Evolutionary conservation across 53 echinoderm and acorn worm genomes (phyloP), one percentile per base, ranked within the genome.

Genomic region (Patiria pectinifera): DNA sequence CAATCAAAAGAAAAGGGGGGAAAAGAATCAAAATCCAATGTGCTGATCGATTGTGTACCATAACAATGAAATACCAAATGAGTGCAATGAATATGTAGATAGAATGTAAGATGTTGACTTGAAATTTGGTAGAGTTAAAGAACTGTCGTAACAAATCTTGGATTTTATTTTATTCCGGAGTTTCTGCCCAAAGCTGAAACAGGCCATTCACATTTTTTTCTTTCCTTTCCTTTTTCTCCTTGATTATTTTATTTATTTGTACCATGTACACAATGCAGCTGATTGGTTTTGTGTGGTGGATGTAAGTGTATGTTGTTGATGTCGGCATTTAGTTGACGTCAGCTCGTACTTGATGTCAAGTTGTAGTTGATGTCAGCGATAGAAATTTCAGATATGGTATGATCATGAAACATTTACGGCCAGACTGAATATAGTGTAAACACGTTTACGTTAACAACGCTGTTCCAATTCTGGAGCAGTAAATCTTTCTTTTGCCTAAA

Each of bases 11-110:
- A 35, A 35, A 6, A 53, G 53, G 53, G 6, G 6, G 8, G 2
- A 53, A 53, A 53, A 6, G 2, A 53, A 6, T 53, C 8, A 53
- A 53, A 53, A 53, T 53, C 25, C 22, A 45, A 14, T 12, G 47
- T 47, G 46, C 2, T 46, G 48, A 46, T 13, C 6, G 46, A 47
- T 46, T 14, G 45, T 45, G 15, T 79, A 79, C 47, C 24, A 18
- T 79, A 47, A 12, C 90, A 66, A 66, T 90, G 48, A 90, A 90
- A 81, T 90, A 90, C 23, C 15, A 77, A 78, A 80, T 69, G 77
- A 80, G 90, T 90, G 90, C 90, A 90, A 90, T 90, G 89, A 78
- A 79, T 61, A 45, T 90, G 90, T 90, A 90, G 80, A 90, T 81
- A 90, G 22, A 48, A 80, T 61, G 48, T 76, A 77, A 88, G 59